Evolutionary conservation across 2,888 invertebrate species (phyloP).

Genomic region (Xestia rhomboidea): DNA sequence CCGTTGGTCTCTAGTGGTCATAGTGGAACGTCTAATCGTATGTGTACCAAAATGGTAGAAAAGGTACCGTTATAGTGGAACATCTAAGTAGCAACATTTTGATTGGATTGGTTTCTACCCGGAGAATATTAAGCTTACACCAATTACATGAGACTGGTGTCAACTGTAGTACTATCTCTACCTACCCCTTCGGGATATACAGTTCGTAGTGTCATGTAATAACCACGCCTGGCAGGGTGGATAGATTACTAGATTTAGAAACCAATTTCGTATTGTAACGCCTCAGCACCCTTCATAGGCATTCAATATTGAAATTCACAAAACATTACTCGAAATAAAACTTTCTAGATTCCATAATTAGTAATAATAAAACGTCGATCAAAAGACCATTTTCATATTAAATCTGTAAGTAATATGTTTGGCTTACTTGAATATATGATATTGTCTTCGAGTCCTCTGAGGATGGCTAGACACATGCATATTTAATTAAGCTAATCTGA

Average conservation of each 20-base stretch:
- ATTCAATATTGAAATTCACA: conserved; percentile 30
- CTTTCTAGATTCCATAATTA: conserved; percentile 8
- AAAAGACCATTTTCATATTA: conserved; percentile 3
- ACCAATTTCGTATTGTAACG: conserved; percentile 9
- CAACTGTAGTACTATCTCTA: not conserved
- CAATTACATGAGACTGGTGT: not conserved
- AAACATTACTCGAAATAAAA: conserved; percentile 15
- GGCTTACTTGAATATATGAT: conserved; percentile 19
- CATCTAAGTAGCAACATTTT: not conserved
- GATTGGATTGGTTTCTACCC: not conserved
- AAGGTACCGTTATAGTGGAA: not conserved
- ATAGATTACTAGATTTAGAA: conserved; percentile 22
- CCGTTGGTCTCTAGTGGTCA: not conserved
- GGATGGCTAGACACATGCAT: not conserved
- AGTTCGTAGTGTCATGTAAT: not conserved
- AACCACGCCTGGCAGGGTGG: not conserved
- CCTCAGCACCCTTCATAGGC: not conserved
- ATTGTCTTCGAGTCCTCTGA: not conserved
- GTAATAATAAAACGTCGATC: conserved; percentile 14
- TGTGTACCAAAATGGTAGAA: not conserved
- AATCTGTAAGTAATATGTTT: conserved; percentile 7
- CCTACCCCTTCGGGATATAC: not conserved
- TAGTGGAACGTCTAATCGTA: not conserved
- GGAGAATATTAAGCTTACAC: not conserved
- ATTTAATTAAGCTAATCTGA: not conserved